Base-by-base conservation (phyloP, 2,113 vertebrate genomes). In the Sorex araneus region DNA sequence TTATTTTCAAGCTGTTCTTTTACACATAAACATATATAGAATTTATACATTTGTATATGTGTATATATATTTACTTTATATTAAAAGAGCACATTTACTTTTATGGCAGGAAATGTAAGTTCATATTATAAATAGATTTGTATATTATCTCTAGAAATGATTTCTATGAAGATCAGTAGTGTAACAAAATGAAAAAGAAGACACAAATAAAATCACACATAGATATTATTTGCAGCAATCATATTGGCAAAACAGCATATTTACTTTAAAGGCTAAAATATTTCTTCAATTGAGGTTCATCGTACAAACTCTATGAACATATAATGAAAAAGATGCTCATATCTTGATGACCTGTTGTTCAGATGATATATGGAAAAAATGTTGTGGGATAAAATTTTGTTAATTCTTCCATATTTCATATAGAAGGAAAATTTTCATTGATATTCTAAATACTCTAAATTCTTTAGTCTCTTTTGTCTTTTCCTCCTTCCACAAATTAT, bases 71-170 rank as follows among this genome's bases (percentile, higher is more conserved):
- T 89, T 67, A 76, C 64, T 60, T 92, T 83, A 25, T 43, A 13
- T 78, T 69, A 71, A 94, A 71, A 34, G 67, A 60, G 13, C n/a
- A 89, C 10, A 47, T 13, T 76, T 85, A 6, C 28, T 78, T 79
- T 40, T 40, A 40, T 40, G 40, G 40, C 40, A 7, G 40, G 40
- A 40, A 40, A 7, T 7, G 7, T 7, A 40, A 40, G 3, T 40
- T 40, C 40, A 40, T 40, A 40, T 40, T 36, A 89, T 57, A 80
- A 32, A 91, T 73, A 82, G 50, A 73, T 3, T 66, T 15, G 87
- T 69, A 60, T 50, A 0, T 80, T 87, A 40, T 40, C 7, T 3
- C 40, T 40, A 40, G 40, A 40, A 40, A 40, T 40, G 7, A 40
- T 40, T 40, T 40, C 40, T 40, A 40, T 40, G n/a, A 40, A 40